Evolutionary conservation across 1,140 invertebrate genomes (phyloP).

Genomic region (Homalodisca vitripennis): DNA sequence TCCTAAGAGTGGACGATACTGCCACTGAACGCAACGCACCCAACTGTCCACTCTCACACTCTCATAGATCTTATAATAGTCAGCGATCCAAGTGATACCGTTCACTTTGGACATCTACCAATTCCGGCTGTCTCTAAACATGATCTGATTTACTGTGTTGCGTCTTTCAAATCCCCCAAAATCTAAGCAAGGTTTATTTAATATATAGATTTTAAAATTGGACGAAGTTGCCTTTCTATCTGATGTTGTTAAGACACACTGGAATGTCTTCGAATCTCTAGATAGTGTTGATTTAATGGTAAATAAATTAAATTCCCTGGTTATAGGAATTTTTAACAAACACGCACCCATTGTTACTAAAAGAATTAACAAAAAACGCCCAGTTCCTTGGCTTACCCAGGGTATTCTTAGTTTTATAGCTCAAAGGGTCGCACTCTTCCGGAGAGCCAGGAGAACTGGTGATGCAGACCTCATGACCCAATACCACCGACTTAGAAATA

Average conservation of each 20-base stretch:
- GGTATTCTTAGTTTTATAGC: background rate
- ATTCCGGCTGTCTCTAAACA: too few relatives aligned
- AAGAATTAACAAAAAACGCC: conserved; percentile 5
- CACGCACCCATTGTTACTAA: background rate
- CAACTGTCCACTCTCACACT: too few relatives aligned
- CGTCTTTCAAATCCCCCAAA: too few relatives aligned
- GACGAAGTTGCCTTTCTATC: background rate
- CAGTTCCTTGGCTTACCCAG: conserved; percentile 4
- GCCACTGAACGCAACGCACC: too few relatives aligned
- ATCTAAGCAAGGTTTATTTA: too few relatives aligned
- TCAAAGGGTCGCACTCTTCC: background rate
- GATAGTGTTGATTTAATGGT: background rate
- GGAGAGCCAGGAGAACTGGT: background rate
- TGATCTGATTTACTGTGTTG: too few relatives aligned
- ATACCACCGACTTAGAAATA: background rate
- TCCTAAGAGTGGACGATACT: too few relatives aligned
- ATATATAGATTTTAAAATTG: too few relatives aligned
- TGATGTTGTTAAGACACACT: background rate
- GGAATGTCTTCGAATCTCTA: background rate
- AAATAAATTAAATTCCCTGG: background rate
- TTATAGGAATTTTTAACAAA: conserved; percentile 3
- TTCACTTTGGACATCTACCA: too few relatives aligned
- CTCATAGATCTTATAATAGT: too few relatives aligned
- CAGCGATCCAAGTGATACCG: too few relatives aligned
- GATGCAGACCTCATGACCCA: background rate